phyloP scores from a whole-genome alignment of 2,113 vertebrate genomes.

The Rhabdomys dilectus region DNA sequence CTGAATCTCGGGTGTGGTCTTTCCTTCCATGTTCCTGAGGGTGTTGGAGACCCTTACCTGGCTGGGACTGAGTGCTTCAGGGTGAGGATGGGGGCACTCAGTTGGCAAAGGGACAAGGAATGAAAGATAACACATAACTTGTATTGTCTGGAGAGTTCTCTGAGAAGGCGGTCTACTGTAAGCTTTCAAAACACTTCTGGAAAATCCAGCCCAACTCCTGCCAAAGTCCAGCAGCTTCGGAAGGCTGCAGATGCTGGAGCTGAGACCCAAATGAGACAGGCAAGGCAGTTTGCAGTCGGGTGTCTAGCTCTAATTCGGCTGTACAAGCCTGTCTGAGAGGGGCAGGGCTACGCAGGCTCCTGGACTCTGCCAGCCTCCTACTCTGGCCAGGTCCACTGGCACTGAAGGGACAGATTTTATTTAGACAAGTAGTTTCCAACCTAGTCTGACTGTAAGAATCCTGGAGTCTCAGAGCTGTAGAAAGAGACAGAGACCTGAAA shows the following conservation, averaged over 20 bases:
- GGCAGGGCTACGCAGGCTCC: not conserved
- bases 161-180: conserved; percentile 43
- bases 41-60: conserved; percentile 7
- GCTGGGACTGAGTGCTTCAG: not conserved
- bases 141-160: conserved; percentile 4
- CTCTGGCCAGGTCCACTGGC: not conserved
- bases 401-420: not conserved
- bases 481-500: conserved; percentile 14
- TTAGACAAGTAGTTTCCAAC: not conserved
- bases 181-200: conserved; percentile 67
- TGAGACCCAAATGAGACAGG: conserved; percentile 1
- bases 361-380: not conserved
- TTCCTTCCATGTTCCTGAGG: not conserved
- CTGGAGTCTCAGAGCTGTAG: not conserved
- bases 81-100: not conserved
- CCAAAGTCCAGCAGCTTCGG: conserved; percentile 67
- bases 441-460: not conserved
- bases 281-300: conserved; percentile 13
- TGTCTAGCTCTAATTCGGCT: not conserved
- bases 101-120: not conserved
- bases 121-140: not conserved
- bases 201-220: conserved; percentile 64
- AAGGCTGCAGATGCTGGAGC: conserved; percentile 63
- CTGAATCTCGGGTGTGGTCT: not conserved
- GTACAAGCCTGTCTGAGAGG: not conserved